Percentiles rank a stretch among this genome's conserved stretches.
Evolutionary conservation across 2,888 invertebrate species (phyloP).

Genomic region (Linnaemya vulpina): DNA sequence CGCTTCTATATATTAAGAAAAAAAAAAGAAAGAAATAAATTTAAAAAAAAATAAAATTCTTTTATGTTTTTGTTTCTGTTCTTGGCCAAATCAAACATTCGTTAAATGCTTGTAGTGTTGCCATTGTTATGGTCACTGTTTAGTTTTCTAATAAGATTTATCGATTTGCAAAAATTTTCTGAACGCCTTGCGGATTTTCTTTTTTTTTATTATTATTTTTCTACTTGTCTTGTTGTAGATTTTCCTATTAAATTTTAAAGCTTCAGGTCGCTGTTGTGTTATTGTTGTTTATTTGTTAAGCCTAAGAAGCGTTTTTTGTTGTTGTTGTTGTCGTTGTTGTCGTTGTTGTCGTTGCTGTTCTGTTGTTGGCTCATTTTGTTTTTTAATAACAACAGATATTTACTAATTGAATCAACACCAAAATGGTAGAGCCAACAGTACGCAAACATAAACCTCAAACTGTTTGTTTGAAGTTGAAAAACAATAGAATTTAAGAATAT

Average conservation of each 20-base stretch:
- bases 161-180: conserved; percentile 64
- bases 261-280: conserved; percentile 29
- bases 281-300: conserved; percentile 13
- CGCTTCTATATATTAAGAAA: conserved; percentile 37
- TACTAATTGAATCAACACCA: conserved; percentile 83
- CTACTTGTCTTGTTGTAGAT: conserved; percentile 21
- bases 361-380: not conserved
- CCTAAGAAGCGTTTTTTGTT: conserved; percentile 49
- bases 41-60: too few relatives aligned
- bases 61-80: conserved; percentile 20
- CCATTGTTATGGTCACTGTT: conserved; percentile 67
- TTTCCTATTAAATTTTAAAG: conserved; percentile 34
- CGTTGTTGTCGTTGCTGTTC: conserved; percentile 18
- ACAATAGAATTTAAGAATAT: conserved; percentile 32
- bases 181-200: conserved; percentile 59
- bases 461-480: conserved; percentile 17
- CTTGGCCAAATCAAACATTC: conserved; percentile 65
- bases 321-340: conserved; percentile 22
- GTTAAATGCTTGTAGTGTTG: conserved; percentile 58
- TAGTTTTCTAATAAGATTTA: conserved; percentile 72
- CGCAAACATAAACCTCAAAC: conserved; percentile 16
- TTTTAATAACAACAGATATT: conserved; percentile 75
- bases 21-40: too few relatives aligned
- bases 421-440: conserved; percentile 78
- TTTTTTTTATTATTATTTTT: not conserved